These are phyloP conservation scores for Phylloscopus trochiloides DNA, from an alignment of 2,113 vertebrate genomes.

Conservation along the genomic window DNA sequence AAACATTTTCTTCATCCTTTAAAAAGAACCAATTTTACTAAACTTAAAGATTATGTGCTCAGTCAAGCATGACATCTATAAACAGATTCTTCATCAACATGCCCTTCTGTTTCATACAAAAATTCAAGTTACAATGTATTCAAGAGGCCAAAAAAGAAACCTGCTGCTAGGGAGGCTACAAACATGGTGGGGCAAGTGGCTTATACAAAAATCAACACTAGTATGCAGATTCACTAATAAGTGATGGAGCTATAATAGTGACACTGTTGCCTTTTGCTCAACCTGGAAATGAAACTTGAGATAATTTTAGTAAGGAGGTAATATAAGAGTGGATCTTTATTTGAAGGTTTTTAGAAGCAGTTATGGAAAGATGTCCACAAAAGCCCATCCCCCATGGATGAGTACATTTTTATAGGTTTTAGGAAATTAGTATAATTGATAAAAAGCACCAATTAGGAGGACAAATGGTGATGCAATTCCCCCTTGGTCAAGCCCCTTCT, in stretches of 20 bases:
- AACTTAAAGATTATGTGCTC: background rate
- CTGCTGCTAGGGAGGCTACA: background rate
- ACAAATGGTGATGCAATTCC: background rate
- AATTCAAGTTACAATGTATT: background rate
- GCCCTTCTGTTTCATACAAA: background rate
- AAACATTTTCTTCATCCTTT: background rate
- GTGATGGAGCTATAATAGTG: background rate
- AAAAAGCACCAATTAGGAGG: background rate
- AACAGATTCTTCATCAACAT: background rate
- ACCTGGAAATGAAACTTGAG: background rate
- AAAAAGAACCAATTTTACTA: background rate
- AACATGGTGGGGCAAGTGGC: background rate
- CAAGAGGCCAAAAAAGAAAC: background rate
- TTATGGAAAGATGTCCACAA: background rate
- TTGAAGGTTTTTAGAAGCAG: background rate
- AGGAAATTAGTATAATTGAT: background rate
- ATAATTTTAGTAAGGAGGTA: background rate
- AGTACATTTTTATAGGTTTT: background rate
- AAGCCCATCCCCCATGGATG: background rate
- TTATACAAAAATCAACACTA: background rate
- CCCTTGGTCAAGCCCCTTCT: background rate
- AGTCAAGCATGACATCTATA: background rate
- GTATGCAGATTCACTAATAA: background rate
- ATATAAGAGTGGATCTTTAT: background rate
- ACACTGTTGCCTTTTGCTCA: background rate